Evolutionary conservation across 2,113 vertebrate genomes (phyloP).

Genomic region (Puma concolor): DNA sequence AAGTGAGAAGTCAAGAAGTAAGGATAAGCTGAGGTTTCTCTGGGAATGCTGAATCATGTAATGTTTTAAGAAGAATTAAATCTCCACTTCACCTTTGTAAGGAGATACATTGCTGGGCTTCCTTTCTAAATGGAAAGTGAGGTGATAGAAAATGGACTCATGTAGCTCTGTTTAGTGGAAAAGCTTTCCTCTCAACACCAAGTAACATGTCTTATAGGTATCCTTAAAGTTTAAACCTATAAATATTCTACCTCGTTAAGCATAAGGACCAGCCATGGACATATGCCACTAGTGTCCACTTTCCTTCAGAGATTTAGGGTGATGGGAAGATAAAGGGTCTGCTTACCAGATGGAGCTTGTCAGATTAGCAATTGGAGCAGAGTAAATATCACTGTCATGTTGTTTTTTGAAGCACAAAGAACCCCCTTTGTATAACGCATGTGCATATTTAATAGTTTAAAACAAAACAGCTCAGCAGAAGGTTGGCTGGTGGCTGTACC

Average conservation of each 20-base stretch:
- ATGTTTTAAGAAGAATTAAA: constrained; percentile 1
- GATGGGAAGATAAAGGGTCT: constrained; percentile 86
- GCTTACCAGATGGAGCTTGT: constrained; percentile 89
- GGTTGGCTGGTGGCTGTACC: constrained; percentile 82
- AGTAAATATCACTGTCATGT: constrained; percentile 82
- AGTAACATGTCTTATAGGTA: constrained; percentile 51
- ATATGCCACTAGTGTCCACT: constrained; percentile 87
- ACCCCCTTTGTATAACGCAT: constrained; percentile 81
- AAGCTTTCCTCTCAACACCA: constrained; percentile 12
- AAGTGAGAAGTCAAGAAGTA: background rate
- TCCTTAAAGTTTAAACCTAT: constrained; percentile 65
- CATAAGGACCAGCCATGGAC: constrained; percentile 77
- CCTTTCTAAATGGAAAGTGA: background rate
- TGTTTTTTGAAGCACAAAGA: constrained; percentile 85
- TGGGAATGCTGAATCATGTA: background rate
- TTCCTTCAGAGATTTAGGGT: constrained; percentile 84
- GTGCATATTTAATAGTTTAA: constrained; percentile 86
- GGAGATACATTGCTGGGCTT: background rate
- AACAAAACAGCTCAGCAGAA: constrained; percentile 83
- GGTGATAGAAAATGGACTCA: background rate
- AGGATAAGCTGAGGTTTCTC: background rate
- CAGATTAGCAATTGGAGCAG: constrained; percentile 87
- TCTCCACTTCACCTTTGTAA: background rate
- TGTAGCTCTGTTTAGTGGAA: background rate
- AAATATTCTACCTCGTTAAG: constrained; percentile 83